Conservation (phyloP, 2,113 vertebrate genomes). For the Lepus europaeus region DNA sequence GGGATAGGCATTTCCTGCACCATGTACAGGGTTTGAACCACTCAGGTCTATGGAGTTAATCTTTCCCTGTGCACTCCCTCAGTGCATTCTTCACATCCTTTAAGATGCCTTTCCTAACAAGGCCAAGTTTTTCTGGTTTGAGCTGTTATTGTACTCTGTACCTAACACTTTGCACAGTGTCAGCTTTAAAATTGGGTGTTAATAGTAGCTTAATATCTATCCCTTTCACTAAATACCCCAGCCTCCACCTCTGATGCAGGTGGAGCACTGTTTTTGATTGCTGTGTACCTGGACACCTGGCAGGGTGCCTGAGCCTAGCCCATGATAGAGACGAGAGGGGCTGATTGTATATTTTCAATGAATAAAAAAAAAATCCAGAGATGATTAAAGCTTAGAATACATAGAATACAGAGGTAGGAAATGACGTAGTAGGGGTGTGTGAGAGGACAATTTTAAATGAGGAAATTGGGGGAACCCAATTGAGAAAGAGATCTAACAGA, state of each 20-base stretch:
- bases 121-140: background rate
- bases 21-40: background rate
- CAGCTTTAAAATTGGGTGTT: background rate
- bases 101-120: background rate
- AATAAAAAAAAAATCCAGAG: background rate
- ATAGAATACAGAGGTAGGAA: background rate
- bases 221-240: background rate
- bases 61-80: background rate
- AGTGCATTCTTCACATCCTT: background rate
- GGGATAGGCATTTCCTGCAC: background rate
- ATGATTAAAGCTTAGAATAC: background rate
- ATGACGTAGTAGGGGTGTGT: background rate
- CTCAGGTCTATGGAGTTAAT: background rate
- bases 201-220: background rate
- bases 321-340: too few relatives aligned
- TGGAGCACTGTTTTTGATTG: background rate
- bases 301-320: background rate
- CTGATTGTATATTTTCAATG: background rate
- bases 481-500: background rate
- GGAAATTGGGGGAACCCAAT: background rate
- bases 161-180: background rate
- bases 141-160: background rate
- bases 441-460: background rate
- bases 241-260: background rate
- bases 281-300: background rate